Percentiles rank a stretch among this genome's conserved stretches.
These are phyloP conservation scores for Petrolisthes cinctipes DNA, from an alignment of 2,888 invertebrate genomes.

Conservation along the genomic window DNA sequence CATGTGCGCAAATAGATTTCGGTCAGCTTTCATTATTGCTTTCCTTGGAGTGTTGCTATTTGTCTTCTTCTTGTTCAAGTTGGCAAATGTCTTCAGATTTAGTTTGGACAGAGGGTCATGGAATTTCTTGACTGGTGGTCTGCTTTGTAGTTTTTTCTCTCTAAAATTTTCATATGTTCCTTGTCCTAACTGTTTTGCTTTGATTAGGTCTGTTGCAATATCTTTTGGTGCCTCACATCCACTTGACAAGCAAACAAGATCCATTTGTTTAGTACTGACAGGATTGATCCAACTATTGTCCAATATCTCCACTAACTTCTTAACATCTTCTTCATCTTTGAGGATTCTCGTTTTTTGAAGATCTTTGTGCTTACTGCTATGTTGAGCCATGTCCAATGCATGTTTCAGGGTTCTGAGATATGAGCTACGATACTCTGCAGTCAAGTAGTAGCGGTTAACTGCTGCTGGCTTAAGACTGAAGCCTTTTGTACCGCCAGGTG, in stretches of 20 bases:
- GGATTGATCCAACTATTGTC: not conserved
- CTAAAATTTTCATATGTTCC: not conserved
- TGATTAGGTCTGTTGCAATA: not conserved
- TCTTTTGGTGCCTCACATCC: not conserved
- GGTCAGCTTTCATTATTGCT: not conserved
- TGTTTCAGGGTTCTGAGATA: not conserved
- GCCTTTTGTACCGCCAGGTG: constrained; percentile 19
- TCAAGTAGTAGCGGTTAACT: constrained; percentile 20
- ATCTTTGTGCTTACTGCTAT: constrained; percentile 1
- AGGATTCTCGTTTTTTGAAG: not conserved
- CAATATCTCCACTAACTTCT: not conserved
- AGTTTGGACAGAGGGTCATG: not conserved
- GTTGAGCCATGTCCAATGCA: not conserved
- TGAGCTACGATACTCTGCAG: constrained; percentile 9
- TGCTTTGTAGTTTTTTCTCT: not conserved
- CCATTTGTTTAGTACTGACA: not conserved
- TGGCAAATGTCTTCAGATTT: not conserved
- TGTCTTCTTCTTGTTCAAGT: not conserved
- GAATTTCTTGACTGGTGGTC: too few species aligned
- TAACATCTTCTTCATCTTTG: not conserved
- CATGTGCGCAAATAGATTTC: constrained; percentile 19
- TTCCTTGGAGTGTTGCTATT: not conserved
- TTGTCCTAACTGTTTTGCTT: not conserved
- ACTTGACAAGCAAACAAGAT: too few species aligned
- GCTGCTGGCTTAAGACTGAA: constrained; percentile 9